These are phyloP conservation scores for Caenorhabditis brenneri DNA, from an alignment of 1,140 invertebrate genomes.

Conservation along the genomic window DNA sequence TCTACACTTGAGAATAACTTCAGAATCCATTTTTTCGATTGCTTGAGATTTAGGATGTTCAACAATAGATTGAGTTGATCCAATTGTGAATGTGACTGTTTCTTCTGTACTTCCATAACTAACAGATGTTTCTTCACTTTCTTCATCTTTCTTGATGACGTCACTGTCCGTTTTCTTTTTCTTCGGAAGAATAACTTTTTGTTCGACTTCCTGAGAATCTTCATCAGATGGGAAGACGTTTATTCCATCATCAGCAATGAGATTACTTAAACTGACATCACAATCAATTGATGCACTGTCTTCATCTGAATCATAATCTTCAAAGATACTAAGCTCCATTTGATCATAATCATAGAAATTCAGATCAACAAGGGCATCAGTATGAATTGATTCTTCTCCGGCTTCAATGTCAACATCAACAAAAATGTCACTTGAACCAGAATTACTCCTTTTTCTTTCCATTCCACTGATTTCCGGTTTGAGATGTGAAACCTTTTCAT, in stretches of 20 bases:
- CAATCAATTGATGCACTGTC: slow-evolving; percentile 23
- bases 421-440: slow-evolving; percentile 44
- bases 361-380: slow-evolving; percentile 51
- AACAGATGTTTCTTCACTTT: not conserved
- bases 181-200: not conserved
- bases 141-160: not conserved
- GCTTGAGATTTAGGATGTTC: slow-evolving; percentile 33
- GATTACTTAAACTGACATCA: slow-evolving; percentile 21
- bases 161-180: not conserved
- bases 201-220: slow-evolving; percentile 12
- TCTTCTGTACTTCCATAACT: not conserved
- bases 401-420: slow-evolving; percentile 52
- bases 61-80: not conserved
- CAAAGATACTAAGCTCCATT: slow-evolving; percentile 47
- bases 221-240: slow-evolving; percentile 36
- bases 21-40: not conserved
- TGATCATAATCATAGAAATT: slow-evolving; percentile 52
- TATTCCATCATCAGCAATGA: slow-evolving; percentile 41
- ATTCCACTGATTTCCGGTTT: slow-evolving; percentile 14
- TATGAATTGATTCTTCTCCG: slow-evolving; percentile 48
- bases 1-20: slow-evolving; percentile 24
- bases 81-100: not conserved
- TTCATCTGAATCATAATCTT: slow-evolving; percentile 39
- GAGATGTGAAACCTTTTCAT: not conserved
- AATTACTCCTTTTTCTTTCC: slow-evolving; percentile 16